A percentile compares a stretch with the other conserved stretches of the same genome.
Conservation (phyloP, 2,797 vertebrate species). For the Tadarida brasiliensis region DNA sequence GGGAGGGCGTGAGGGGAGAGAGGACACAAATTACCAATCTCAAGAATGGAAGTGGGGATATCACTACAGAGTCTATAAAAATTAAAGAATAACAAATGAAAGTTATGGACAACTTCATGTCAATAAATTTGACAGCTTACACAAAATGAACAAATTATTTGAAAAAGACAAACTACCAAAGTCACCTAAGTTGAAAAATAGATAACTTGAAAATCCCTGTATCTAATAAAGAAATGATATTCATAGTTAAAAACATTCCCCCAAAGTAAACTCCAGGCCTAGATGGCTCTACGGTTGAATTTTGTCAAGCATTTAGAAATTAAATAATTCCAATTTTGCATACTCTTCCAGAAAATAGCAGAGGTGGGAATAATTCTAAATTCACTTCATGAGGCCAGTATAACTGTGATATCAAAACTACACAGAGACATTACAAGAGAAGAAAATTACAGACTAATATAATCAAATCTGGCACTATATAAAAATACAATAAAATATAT, state of each 20-base stretch:
- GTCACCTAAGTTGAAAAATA: neutral
- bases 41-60: neutral
- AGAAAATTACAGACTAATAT: neutral
- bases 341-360: neutral
- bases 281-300: neutral
- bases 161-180: neutral
- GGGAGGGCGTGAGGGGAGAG: neutral
- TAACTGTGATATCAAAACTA: neutral
- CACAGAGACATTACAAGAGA: neutral
- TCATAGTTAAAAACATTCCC: neutral
- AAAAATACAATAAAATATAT: neutral
- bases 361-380: neutral
- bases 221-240: neutral
- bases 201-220: neutral
- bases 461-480: neutral
- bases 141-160: neutral
- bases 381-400: neutral
- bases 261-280: neutral
- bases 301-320: neutral
- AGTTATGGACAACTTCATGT: neutral
- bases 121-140: neutral
- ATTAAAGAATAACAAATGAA: conserved; percentile 20
- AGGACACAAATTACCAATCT: neutral
- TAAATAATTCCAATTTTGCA: neutral
- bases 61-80: neutral